A percentile compares a stretch with the other conserved stretches of the same genome.
Evolutionary conservation across 1,140 invertebrate species (phyloP).

Genomic region (Aphelinus certus): DNA sequence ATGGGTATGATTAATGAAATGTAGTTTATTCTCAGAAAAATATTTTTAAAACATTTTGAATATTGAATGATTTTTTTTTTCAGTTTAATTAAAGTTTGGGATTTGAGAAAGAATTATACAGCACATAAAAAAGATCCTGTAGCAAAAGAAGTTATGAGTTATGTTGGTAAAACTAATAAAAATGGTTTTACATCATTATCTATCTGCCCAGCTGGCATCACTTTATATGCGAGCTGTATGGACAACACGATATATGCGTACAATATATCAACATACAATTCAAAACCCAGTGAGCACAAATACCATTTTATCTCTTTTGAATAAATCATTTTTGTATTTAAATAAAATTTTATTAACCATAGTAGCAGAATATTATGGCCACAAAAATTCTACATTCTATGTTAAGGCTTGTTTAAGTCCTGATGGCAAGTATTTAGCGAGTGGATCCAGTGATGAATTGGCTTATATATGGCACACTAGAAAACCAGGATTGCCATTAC

Average conservation of each 20-base stretch:
- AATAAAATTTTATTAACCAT: constrained; percentile 35
- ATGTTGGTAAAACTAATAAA: constrained; percentile 74
- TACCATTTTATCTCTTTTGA: neutral
- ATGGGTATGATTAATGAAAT: constrained; percentile 69
- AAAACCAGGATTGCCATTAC: constrained; percentile 70
- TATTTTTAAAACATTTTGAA: constrained; percentile 5
- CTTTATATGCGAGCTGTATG: constrained; percentile 85
- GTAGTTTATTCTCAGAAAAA: neutral
- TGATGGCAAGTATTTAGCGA: constrained; percentile 81
- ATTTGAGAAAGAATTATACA: constrained; percentile 82
- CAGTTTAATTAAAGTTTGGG: constrained; percentile 85
- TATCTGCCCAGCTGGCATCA: constrained; percentile 74
- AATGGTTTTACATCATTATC: constrained; percentile 82
- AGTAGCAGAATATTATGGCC: constrained; percentile 69
- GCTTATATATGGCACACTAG: constrained; percentile 86
- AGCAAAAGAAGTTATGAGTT: constrained; percentile 77
- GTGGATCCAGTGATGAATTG: constrained; percentile 84
- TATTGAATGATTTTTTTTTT: constrained; percentile 31
- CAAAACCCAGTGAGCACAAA: constrained; percentile 67
- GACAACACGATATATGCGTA: constrained; percentile 87
- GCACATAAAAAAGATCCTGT: constrained; percentile 74
- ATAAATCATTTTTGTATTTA: constrained; percentile 2
- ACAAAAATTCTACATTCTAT: constrained; percentile 82
- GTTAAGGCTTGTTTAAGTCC: constrained; percentile 83
- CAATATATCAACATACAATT: constrained; percentile 77